These are phyloP conservation scores for Aulostomus chinensis DNA, from an alignment of 2,797 vertebrate genomes.

Conservation along the genomic window DNA sequence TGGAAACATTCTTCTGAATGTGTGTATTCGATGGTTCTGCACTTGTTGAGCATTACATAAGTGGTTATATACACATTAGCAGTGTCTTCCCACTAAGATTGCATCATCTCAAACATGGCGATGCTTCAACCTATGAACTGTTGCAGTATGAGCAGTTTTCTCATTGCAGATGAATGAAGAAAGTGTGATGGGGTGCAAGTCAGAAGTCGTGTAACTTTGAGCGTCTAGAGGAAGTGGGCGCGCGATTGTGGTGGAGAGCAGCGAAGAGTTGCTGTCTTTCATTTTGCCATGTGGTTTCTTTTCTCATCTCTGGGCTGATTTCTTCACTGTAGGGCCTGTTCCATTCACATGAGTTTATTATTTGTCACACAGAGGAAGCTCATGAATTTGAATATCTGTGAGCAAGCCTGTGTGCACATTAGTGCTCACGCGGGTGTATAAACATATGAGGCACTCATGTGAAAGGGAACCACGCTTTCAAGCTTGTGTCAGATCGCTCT, in stretches of 20 bases:
- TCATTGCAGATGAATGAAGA: no score
- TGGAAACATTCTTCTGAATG: conserved; percentile 21
- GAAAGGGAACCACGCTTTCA: conserved; percentile 60
- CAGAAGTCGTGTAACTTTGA: no score
- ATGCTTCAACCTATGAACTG: no score
- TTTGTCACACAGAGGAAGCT: conserved; percentile 62
- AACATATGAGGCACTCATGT: conserved; percentile 27
- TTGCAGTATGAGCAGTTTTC: no score
- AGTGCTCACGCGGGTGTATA: conserved; percentile 13
- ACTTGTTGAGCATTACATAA: no score
- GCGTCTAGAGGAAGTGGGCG: conserved; percentile 1
- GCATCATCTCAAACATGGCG: no score
- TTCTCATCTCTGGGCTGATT: conserved; percentile 51
- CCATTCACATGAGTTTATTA: conserved; percentile 69
- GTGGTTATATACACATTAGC: no score
- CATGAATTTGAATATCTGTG: conserved; percentile 65
- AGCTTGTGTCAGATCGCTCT: conserved; percentile 73
- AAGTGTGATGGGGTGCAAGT: no score
- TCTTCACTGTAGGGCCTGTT: conserved; percentile 62
- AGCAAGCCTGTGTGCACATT: conserved; percentile 34
- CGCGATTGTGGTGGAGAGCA: neutral
- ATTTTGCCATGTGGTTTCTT: conserved; percentile 58
- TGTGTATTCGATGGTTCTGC: no score
- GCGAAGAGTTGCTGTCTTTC: conserved; percentile 53
- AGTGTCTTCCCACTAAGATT: no score